Evolutionary conservation across 2,888 invertebrate genomes (phyloP).

Genomic region (Pelosia muscerda): DNA sequence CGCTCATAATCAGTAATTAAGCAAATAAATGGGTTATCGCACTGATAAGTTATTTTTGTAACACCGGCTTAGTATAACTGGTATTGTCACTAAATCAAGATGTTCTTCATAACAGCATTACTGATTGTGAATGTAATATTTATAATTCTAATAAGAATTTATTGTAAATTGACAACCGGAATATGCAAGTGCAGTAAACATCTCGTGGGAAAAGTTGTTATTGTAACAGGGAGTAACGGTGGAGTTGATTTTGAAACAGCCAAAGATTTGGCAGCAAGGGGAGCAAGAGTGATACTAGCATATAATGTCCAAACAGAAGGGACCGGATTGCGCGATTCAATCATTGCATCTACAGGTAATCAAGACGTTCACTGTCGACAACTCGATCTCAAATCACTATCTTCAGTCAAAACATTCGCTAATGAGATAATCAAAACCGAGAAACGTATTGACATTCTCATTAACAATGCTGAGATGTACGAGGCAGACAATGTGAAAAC

Average conservation of each 20-base stretch:
- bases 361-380: conserved; percentile 70
- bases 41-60: conserved; percentile 19
- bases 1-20: neutral
- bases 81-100: conserved; percentile 26
- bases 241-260: conserved; percentile 94
- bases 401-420: conserved; percentile 88
- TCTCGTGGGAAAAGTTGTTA: conserved; percentile 93
- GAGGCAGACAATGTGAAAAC: conserved; percentile 75
- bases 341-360: conserved; percentile 64
- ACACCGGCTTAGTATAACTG: conserved; percentile 28
- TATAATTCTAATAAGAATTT: conserved; percentile 47
- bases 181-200: conserved; percentile 66
- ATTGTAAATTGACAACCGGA: conserved; percentile 62
- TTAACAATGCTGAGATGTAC: conserved; percentile 88
- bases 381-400: conserved; percentile 83
- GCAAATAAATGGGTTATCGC: conserved; percentile 28
- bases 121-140: conserved; percentile 20
- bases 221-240: conserved; percentile 94
- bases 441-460: conserved; percentile 85
- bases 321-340: conserved; percentile 77
- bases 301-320: conserved; percentile 91
- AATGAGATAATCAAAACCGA: conserved; percentile 83
- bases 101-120: conserved; percentile 46
- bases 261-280: conserved; percentile 89
- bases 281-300: conserved; percentile 92